Evolutionary conservation across 2,113 vertebrate genomes (phyloP).

Genomic region (Pleuronectes platessa): DNA sequence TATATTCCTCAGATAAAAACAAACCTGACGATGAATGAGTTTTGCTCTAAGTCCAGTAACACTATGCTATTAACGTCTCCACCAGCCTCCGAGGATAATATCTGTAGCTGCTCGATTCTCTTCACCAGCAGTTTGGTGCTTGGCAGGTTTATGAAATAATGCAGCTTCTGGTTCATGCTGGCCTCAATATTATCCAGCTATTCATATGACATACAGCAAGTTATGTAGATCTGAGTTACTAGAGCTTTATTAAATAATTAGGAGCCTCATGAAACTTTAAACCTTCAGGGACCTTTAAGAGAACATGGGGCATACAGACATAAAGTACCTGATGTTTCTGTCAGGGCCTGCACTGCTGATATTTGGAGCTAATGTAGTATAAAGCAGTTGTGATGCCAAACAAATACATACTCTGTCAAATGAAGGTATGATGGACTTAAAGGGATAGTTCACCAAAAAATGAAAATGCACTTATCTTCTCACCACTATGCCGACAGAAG

Average conservation of each 20-base stretch:
- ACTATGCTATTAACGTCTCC: background rate
- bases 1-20: too few species aligned
- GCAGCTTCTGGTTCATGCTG: background rate
- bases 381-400: background rate
- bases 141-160: too few species aligned
- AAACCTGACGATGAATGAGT: too few species aligned
- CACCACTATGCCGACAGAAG: too few species aligned
- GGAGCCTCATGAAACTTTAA: constrained; percentile 1
- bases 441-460: too few species aligned
- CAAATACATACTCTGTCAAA: too few species aligned
- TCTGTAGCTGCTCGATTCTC: background rate
- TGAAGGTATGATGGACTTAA: too few species aligned
- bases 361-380: background rate
- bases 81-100: too few species aligned
- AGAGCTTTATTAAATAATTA: background rate
- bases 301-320: background rate
- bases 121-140: background rate
- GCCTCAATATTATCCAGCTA: too few species aligned
- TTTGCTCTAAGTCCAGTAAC: background rate
- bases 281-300: background rate
- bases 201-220: too few species aligned
- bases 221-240: too few species aligned
- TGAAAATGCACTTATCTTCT: too few species aligned
- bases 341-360: background rate
- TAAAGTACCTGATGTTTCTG: background rate